Conservation (phyloP, 2,113 vertebrate species). For the Cricetomys ansorgei region DNA sequence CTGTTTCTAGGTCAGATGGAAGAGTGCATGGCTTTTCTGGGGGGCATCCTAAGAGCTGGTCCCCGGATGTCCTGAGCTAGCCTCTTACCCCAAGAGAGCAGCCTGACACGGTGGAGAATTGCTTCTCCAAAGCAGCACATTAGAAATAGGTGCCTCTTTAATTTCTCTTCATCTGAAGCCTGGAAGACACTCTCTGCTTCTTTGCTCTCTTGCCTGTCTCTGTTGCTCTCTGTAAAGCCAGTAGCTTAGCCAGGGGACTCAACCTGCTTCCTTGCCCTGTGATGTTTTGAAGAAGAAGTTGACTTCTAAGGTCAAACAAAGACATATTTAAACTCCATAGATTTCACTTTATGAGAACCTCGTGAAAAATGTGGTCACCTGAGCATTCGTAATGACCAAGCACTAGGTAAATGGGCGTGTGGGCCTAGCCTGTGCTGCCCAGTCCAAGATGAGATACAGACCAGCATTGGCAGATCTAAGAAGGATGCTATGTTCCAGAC, state of each 20-base stretch:
- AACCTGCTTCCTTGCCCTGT: background rate
- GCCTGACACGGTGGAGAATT: background rate
- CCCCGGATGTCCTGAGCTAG: background rate
- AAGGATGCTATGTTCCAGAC: background rate
- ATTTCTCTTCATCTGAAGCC: background rate
- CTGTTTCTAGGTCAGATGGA: background rate
- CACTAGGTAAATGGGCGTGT: background rate
- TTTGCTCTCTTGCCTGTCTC: background rate
- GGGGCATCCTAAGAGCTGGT: background rate
- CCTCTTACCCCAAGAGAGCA: background rate
- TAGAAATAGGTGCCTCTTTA: background rate
- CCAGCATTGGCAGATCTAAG: background rate
- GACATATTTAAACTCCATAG: background rate
- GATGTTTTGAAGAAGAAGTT: background rate
- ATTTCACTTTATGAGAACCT: background rate
- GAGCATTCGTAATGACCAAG: background rate
- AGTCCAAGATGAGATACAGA: background rate
- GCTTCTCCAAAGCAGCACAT: background rate
- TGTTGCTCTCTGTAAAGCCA: background rate
- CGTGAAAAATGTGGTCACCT: background rate
- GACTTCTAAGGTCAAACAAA: background rate
- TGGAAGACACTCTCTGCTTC: background rate
- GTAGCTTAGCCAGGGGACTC: background rate
- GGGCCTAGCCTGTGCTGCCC: background rate
- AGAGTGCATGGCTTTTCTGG: background rate